Conservation (phyloP, 2,113 vertebrate species). For the Procavia capensis region DNA sequence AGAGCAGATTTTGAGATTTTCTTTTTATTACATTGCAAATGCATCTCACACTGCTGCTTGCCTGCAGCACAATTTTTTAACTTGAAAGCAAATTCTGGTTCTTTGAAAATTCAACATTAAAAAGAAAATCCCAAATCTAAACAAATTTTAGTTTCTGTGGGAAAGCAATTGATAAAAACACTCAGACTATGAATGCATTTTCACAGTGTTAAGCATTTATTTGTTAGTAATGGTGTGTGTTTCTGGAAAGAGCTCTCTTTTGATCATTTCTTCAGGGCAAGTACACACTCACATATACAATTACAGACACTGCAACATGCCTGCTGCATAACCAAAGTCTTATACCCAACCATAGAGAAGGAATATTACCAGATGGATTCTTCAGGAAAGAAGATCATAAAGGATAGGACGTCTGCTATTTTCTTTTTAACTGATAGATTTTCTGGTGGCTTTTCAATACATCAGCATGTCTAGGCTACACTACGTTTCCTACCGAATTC, state of each 20-base stretch:
- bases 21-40: neutral
- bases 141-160: constrained; percentile 43
- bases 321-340: neutral
- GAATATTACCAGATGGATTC: neutral
- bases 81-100: constrained; percentile 80
- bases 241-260: constrained; percentile 33
- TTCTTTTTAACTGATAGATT: neutral
- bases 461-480: neutral
- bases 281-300: neutral
- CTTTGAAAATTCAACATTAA: constrained; percentile 73
- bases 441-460: neutral
- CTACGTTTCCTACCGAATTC: neutral
- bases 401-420: neutral
- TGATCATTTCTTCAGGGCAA: neutral
- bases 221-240: constrained; percentile 24
- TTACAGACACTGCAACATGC: too few species aligned
- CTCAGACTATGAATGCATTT: constrained; percentile 38
- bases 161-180: constrained; percentile 66
- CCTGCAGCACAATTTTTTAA: constrained; percentile 71
- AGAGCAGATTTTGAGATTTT: neutral
- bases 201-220: constrained; percentile 38
- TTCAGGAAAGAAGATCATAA: neutral
- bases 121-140: constrained; percentile 15
- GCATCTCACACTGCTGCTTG: neutral
- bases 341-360: neutral